These are phyloP conservation scores for Drosophila willistoni DNA, from an alignment of 1,140 invertebrate genomes.

Conservation along the genomic window DNA sequence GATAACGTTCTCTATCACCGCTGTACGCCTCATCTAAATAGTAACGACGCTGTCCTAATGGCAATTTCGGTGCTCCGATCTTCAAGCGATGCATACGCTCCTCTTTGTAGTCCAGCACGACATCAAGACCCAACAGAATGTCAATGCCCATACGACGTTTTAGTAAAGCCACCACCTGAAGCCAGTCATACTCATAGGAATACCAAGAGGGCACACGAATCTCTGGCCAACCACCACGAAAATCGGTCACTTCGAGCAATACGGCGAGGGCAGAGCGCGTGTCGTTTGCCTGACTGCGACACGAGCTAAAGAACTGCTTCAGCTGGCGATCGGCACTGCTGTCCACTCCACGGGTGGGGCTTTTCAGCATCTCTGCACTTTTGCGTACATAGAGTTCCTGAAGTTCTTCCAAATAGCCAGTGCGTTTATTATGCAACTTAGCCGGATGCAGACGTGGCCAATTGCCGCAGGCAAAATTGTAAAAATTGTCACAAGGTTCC, in stretches of 20 bases:
- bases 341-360: constrained; percentile 44
- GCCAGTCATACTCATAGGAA: constrained; percentile 73
- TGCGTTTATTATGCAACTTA: constrained; percentile 85
- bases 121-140: constrained; percentile 69
- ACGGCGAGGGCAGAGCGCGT: constrained; percentile 41
- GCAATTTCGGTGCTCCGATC: constrained; percentile 65
- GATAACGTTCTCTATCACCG: constrained; percentile 50
- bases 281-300: constrained; percentile 85
- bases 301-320: constrained; percentile 92
- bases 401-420: constrained; percentile 90
- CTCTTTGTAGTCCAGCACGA: constrained; percentile 70
- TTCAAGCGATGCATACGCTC: constrained; percentile 68
- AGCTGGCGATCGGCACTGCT: constrained; percentile 85
- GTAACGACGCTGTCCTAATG: constrained; percentile 47
- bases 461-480: constrained; percentile 85
- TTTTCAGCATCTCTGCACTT: constrained; percentile 67
- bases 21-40: constrained; percentile 51
- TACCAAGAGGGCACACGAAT: constrained; percentile 68
- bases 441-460: constrained; percentile 84
- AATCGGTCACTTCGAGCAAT: constrained; percentile 60
- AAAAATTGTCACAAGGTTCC: constrained; percentile 93
- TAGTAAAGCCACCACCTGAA: constrained; percentile 60
- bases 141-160: constrained; percentile 68
- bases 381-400: constrained; percentile 72
- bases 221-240: constrained; percentile 72